Percentiles rank a stretch among this genome's conserved stretches.
phyloP scores from a whole-genome alignment of 2,888 invertebrate genomes.

The Ariolimax columbianus region DNA sequence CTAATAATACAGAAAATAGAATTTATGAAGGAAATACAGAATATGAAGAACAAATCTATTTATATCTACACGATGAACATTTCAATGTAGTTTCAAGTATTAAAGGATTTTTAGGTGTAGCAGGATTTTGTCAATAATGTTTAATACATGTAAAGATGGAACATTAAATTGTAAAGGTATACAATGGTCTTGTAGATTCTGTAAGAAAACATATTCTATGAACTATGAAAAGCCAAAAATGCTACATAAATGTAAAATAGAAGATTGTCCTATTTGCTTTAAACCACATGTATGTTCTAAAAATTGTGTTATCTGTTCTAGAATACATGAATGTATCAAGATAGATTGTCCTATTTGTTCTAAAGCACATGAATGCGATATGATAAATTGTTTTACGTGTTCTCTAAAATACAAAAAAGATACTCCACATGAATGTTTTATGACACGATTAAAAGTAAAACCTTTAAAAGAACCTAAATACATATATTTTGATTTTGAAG shows the following conservation, averaged over 20 bases:
- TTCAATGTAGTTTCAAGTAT: neutral
- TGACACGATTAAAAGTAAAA: neutral
- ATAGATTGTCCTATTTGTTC: no score
- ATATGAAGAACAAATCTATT: neutral
- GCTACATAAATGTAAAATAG: neutral
- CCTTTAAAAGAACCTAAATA: neutral
- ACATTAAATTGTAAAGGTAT: neutral
- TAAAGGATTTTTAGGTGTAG: neutral
- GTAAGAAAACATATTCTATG: neutral
- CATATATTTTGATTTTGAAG: neutral
- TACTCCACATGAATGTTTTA: neutral
- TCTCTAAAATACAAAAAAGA: neutral
- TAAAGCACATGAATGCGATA: no score
- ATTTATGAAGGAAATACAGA: neutral
- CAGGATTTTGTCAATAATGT: neutral
- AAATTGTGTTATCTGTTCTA: no score
- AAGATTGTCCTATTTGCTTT: no score
- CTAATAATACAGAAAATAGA: conserved; percentile 19
- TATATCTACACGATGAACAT: neutral
- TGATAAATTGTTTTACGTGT: no score
- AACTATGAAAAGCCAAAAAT: conserved; percentile 11
- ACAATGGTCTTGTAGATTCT: conserved; percentile 2
- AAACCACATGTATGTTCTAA: no score
- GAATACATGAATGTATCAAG: no score
- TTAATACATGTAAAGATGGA: neutral